These are phyloP conservation scores for Noctuana brunneofusca DNA, from an alignment of 2,888 invertebrate species.

Conservation along the genomic window DNA sequence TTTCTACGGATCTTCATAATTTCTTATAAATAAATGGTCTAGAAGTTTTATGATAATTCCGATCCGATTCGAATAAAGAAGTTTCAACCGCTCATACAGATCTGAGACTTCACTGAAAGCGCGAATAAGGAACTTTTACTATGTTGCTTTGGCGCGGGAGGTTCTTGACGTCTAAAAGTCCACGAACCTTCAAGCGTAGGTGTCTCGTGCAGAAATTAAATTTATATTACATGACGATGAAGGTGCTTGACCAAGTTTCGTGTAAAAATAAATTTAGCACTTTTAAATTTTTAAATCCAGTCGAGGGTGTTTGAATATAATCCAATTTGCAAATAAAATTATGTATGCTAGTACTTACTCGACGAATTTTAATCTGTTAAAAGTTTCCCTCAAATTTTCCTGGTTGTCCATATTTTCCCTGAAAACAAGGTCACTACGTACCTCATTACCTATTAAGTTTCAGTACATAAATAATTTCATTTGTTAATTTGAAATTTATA, in stretches of 20 bases:
- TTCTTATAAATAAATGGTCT: too few species aligned
- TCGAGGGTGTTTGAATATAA: not conserved
- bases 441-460: slow-evolving; percentile 12
- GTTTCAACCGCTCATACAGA: too few species aligned
- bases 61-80: too few species aligned
- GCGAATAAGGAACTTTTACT: too few species aligned
- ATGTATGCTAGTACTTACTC: not conserved
- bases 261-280: not conserved
- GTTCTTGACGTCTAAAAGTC: too few species aligned
- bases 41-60: too few species aligned
- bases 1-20: too few species aligned
- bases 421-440: slow-evolving; percentile 9
- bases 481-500: slow-evolving; percentile 28
- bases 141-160: too few species aligned
- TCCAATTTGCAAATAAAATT: slow-evolving; percentile 8
- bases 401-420: not conserved
- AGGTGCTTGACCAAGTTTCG: slow-evolving; percentile 13
- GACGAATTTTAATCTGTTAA: not conserved
- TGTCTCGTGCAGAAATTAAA: not conserved
- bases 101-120: too few species aligned
- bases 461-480: slow-evolving; percentile 8
- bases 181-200: not conserved
- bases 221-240: not conserved
- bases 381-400: not conserved
- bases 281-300: not conserved